Percentiles rank a stretch among this genome's conserved stretches.
phyloP scores from a whole-genome alignment of 2,888 invertebrate species.

The Aporophyla lueneburgensis region DNA sequence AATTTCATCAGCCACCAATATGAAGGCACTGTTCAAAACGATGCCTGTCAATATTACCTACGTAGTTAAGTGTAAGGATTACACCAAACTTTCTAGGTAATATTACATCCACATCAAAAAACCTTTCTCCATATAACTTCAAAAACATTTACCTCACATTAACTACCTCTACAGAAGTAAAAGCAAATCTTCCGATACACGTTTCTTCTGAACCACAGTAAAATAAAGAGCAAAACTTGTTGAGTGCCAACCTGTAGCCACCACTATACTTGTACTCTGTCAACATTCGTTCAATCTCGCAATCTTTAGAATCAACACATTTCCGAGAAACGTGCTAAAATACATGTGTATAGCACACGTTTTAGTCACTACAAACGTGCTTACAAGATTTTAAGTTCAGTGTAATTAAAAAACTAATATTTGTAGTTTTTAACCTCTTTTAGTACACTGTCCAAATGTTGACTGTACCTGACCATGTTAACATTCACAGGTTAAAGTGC shows the following conservation, averaged over 20 bases:
- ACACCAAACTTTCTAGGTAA: neutral
- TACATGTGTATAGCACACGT: neutral
- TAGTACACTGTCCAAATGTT: neutral
- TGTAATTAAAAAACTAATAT: constrained; percentile 16
- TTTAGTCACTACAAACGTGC: neutral
- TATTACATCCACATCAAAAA: neutral
- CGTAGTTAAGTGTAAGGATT: too few species aligned
- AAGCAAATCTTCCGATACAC: neutral
- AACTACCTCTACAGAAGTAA: neutral
- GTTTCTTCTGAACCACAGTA: neutral
- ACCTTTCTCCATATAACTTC: neutral
- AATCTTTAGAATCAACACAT: constrained; percentile 44
- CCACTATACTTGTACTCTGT: neutral
- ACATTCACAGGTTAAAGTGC: too few species aligned
- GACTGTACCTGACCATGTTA: too few species aligned
- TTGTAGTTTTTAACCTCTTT: neutral
- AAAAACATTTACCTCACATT: neutral
- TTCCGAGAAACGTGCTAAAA: constrained; percentile 10
- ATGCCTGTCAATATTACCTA: too few species aligned
- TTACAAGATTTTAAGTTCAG: neutral
- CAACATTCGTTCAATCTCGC: constrained; percentile 10
- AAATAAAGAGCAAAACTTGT: constrained; percentile 10
- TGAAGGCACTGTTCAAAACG: too few species aligned
- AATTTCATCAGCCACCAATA: too few species aligned
- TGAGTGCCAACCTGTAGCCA: constrained; percentile 37